Base-by-base conservation (phyloP, 1,140 invertebrate species). In the Drosophila repleta region DNA sequence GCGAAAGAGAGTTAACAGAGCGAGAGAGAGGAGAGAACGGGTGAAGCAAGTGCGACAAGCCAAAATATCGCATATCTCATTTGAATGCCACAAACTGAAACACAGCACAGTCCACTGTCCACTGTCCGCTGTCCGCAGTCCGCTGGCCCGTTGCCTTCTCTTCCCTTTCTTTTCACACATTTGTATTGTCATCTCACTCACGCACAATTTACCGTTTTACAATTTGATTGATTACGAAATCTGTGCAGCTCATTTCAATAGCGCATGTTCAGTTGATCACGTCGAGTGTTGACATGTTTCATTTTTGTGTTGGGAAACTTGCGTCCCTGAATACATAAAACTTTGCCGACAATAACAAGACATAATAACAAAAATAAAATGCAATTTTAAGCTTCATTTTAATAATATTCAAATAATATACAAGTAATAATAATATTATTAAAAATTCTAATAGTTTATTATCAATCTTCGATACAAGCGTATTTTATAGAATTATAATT, bases 31-130 rank as follows among this genome's bases (percentile, higher is more conserved):
- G 17, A 32, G 18, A 8, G 32, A 21, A 61, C 7, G 46, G 58
- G 52, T 11, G 26, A 26, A 35, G 17, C 60, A 76, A 61, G 39
- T 26, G 68, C 17, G 58, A 66, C 51, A 64, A 70, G 57, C 52
- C 24, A 66, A 63, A 67, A 74, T 75, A 56, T 73, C 37, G 29
- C 20, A 62, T 68, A 82, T 83, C 71, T 71, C 66, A 82, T 82
- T 82, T 82, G 58, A 35, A 61, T 37, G 48, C n/a, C 24, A 45
- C 32, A 51, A 51, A 15, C 35, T 55, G 13, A 24, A 56, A 17
- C 10, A 52, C 49, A 11, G 10, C 29, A 24, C 53, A 26, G 15
- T 18, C 15, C 52, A 7, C 8, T 35, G 15, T 18, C 26, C 49
- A 18, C 46, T 52, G 46, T 45, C 26, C 5, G 21, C 18, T 41